Base-by-base conservation (phyloP, 2,888 invertebrate species). In the Caenorhabditis japonica region DNA sequence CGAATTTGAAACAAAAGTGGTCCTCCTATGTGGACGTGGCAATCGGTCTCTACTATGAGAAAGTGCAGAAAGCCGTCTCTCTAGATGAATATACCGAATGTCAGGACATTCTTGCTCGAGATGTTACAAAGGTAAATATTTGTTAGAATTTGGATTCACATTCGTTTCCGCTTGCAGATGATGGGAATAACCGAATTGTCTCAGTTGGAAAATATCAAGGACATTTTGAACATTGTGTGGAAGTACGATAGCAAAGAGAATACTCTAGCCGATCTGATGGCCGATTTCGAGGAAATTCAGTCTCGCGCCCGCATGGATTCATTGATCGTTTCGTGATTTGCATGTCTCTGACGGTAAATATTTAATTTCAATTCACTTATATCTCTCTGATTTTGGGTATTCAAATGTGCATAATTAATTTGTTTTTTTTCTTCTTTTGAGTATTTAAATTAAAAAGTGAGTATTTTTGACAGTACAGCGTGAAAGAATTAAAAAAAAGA, bases 231-330 rank as follows among this genome's bases (percentile, higher is more conserved):
- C 17, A 73, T 73, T 8, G 44, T 73, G 21, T 68, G 73, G 68
- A 61, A 36, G 25, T 58, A 61, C 34, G 58, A 73, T 23, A 62
- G 58, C 47, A 47, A 47, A 13, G 53, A 53, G 30, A 36, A 30
- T 19, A 49, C 43, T 19, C 51, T 66, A 0, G 19, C 5, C 12
- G 51, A 56, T 7, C 23, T 68, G 58, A 69, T 62, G 33, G 71
- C 59, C 17, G 75, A 75, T 64, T 52, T 79, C 23, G 76, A 69
- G 46, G 56, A 59, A 49, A 44, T 79, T 56, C 75, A 75, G 58
- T 66, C 60, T 41, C 36, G 46, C 34, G 61, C 33, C 13, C 23
- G 56, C 30, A 55, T 66, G 46, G 60, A 43, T 10, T 25, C 39
- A 0, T 17, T 15, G 1, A 23, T 47, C 30, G 43, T 12, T 10